Conservation (phyloP, 2,888 invertebrate species). For the Eudasyphora cyanicolor region DNA sequence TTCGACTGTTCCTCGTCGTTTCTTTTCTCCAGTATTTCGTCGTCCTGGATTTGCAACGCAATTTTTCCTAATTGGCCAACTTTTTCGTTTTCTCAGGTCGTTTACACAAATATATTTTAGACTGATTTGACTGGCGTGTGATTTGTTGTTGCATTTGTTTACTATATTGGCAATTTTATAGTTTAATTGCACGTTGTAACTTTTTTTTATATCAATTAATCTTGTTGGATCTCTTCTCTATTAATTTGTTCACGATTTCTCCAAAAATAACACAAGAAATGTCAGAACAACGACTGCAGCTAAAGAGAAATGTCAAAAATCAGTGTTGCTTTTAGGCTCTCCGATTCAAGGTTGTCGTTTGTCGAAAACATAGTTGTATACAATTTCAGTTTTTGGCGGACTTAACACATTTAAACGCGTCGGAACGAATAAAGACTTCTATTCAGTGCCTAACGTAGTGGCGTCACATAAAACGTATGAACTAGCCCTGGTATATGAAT, state of each 20-base stretch:
- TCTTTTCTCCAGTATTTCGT: too few relatives aligned
- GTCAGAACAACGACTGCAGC: too few relatives aligned
- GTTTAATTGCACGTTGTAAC: constrained; percentile 39
- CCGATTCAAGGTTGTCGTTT: neutral
- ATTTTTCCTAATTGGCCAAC: neutral
- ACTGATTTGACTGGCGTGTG: neutral
- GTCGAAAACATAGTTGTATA: neutral
- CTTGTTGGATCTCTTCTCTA: constrained; percentile 30
- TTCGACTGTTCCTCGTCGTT: too few relatives aligned
- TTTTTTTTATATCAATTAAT: constrained; percentile 26
- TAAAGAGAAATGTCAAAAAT: too few relatives aligned
- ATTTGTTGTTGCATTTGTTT: neutral
- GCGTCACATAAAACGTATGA: too few relatives aligned
- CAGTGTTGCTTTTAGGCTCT: neutral
- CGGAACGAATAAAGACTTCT: neutral
- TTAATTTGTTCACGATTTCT: constrained; percentile 54
- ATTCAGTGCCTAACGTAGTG: neutral
- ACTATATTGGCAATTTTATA: constrained; percentile 26
- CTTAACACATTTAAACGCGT: neutral
- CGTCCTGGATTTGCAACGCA: constrained; percentile 6
- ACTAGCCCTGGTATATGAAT: too few relatives aligned
- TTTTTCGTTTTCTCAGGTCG: neutral
- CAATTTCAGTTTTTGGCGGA: neutral
- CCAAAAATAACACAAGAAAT: constrained; percentile 26
- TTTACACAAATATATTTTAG: neutral